Percentiles rank a stretch among this genome's conserved stretches.
These are phyloP conservation scores for Gymnoscopelus microlampas DNA, from an alignment of 2,797 vertebrate genomes.

Conservation along the genomic window DNA sequence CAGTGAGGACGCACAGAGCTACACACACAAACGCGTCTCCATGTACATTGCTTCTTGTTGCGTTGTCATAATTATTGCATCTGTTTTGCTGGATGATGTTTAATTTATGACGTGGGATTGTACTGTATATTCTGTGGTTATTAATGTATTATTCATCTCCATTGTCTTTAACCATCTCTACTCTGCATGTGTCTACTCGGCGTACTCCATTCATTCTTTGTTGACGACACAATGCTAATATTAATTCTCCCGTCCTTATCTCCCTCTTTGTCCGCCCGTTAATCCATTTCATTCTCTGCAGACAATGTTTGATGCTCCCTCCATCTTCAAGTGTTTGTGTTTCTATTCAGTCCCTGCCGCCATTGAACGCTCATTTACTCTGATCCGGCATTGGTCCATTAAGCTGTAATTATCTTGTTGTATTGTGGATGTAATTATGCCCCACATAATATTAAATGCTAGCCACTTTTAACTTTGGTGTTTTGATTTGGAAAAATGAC, in stretches of 20 bases:
- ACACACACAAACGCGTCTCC: slow-evolving; percentile 43
- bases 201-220: slow-evolving; percentile 47
- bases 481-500: slow-evolving; percentile 20
- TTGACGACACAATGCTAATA: slow-evolving; percentile 29
- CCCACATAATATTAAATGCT: background rate
- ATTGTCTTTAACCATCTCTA: slow-evolving; percentile 58
- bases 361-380: slow-evolving; percentile 36
- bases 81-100: slow-evolving; percentile 63
- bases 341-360: slow-evolving; percentile 41
- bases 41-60: slow-evolving; percentile 44
- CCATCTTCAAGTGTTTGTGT: slow-evolving; percentile 25
- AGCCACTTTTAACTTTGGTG: background rate
- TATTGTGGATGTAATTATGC: slow-evolving; percentile 37
- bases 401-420: slow-evolving; percentile 46
- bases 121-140: slow-evolving; percentile 59
- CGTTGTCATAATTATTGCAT: slow-evolving; percentile 67
- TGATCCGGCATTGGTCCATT: slow-evolving; percentile 47
- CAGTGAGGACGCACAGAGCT: slow-evolving; percentile 24
- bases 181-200: slow-evolving; percentile 46
- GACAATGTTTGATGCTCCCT: slow-evolving; percentile 37
- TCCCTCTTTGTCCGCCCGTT: slow-evolving; percentile 40
- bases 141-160: slow-evolving; percentile 72
- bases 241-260: slow-evolving; percentile 48
- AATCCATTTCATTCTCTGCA: slow-evolving; percentile 45
- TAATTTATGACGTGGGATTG: slow-evolving; percentile 64